These are phyloP conservation scores for Serranus cabrilla DNA, from an alignment of 2,797 vertebrate species.

Conservation along the genomic window DNA sequence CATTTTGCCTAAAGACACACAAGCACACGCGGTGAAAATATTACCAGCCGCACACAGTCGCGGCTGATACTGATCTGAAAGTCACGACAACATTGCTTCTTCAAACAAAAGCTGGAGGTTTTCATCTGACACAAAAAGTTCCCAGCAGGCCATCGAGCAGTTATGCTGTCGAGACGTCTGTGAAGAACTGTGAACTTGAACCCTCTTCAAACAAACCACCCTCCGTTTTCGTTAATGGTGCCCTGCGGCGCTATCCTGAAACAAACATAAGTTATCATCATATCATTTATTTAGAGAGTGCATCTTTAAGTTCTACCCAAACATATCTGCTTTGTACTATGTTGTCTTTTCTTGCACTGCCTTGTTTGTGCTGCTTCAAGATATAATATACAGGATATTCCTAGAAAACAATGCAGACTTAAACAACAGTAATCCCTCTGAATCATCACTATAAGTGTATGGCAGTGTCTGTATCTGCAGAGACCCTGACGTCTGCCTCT, in stretches of 20 bases:
- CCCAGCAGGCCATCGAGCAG: background rate
- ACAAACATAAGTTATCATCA: background rate
- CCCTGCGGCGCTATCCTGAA: background rate
- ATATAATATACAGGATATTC: too few species aligned
- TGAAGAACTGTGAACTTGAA: background rate
- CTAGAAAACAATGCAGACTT: too few species aligned
- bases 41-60: too few species aligned
- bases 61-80: too few species aligned
- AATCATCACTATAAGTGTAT: too few species aligned
- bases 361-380: background rate
- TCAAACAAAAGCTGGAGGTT: background rate
- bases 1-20: too few species aligned
- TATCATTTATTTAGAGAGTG: background rate
- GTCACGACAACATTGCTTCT: too few species aligned
- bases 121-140: constrained; percentile 9
- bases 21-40: too few species aligned
- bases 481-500: too few species aligned
- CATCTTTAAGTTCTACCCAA: background rate
- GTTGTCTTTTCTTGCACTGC: background rate
- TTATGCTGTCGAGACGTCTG: background rate
- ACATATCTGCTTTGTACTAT: background rate
- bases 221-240: background rate
- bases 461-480: too few species aligned
- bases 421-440: too few species aligned
- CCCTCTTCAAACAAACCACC: background rate